Base-by-base conservation (phyloP, 2,113 vertebrate genomes). In the Aegithalos caudatus region DNA sequence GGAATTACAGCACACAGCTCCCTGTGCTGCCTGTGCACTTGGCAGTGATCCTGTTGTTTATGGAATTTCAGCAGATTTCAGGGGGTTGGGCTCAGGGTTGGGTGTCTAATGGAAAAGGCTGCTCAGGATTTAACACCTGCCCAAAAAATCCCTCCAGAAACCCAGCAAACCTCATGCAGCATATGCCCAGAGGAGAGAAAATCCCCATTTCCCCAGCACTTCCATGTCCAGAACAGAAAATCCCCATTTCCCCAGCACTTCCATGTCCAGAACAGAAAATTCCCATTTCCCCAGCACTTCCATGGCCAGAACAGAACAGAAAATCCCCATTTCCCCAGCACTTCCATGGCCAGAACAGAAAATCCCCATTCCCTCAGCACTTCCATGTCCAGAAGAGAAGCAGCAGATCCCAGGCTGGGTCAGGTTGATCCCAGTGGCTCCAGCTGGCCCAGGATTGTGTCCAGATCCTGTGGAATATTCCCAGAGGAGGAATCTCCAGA, bases 191-290 rank as follows among this genome's bases (percentile, higher is more conserved):
- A 47, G 42, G 44, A 6, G 16, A 79, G 21, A 72, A 29, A 58
- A 58, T 58, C n/a, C 14, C n/a, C 6, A 17, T 58, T 27, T 16
- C 23, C 20, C 48, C 35, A 5, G 3, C 4, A 0, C 4, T 24
- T 22, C 79, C 28, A 4, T 1, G 29, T 3, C 56, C 70, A n/a
- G n/a, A 14, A 11, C 37, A 69, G 70, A 22, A 31, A 51, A 13
- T 4, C 22, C 40, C 8, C 19, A 6, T 31, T 27, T 14, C 23
- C 17, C 48, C 44, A 5, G 3, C 3, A 0, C 4, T n/a, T 22
- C 79, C 28, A 3, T 1, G 27, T 2, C 60, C 69, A n/a, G 31
- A 15, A 10, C 53, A 54, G 27, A 56, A 25, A 25, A 25, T 48
- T 24, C 48, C 24, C 23, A 48, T 48, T 25, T 24, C 48, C 24